These are phyloP conservation scores for Lamellibrachia columna DNA, from an alignment of 2,888 invertebrate genomes.

Conservation along the genomic window DNA sequence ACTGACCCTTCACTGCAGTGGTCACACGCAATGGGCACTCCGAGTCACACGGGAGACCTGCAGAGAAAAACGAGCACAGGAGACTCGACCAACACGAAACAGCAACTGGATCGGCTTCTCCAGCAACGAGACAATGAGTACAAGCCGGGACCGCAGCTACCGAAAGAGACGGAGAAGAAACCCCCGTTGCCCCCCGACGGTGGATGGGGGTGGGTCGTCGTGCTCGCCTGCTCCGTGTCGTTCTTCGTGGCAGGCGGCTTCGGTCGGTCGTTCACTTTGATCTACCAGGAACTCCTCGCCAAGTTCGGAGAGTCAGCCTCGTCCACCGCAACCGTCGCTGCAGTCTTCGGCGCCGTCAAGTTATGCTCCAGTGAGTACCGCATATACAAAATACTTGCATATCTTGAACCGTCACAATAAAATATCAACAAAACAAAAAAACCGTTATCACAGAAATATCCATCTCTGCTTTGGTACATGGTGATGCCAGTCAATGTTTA, in stretches of 20 bases:
- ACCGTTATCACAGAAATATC: too few relatives aligned
- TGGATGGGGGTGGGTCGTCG: conserved; percentile 27
- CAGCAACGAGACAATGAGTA: neutral
- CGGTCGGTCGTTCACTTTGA: conserved; percentile 27
- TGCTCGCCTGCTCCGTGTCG: conserved; percentile 22
- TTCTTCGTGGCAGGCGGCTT: conserved; percentile 30
- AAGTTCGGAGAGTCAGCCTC: conserved; percentile 13
- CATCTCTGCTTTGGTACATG: too few relatives aligned
- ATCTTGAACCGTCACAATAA: too few relatives aligned
- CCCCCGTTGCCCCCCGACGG: conserved; percentile 20
- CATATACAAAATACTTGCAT: too few relatives aligned
- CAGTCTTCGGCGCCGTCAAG: conserved; percentile 30
- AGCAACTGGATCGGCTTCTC: neutral
- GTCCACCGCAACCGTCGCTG: conserved; percentile 26
- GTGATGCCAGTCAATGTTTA: too few relatives aligned
- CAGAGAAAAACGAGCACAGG: neutral
- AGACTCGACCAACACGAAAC: neutral
- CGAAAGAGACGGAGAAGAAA: neutral
- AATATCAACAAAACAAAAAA: too few relatives aligned
- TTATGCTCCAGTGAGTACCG: conserved; percentile 27
- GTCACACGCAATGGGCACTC: neutral
- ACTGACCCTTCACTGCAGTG: neutral
- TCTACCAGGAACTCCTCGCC: conserved; percentile 26
- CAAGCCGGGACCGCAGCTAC: neutral
- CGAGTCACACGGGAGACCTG: neutral